phyloP scores from a whole-genome alignment of 2,888 invertebrate species.

The Pseudanteris insignis region DNA sequence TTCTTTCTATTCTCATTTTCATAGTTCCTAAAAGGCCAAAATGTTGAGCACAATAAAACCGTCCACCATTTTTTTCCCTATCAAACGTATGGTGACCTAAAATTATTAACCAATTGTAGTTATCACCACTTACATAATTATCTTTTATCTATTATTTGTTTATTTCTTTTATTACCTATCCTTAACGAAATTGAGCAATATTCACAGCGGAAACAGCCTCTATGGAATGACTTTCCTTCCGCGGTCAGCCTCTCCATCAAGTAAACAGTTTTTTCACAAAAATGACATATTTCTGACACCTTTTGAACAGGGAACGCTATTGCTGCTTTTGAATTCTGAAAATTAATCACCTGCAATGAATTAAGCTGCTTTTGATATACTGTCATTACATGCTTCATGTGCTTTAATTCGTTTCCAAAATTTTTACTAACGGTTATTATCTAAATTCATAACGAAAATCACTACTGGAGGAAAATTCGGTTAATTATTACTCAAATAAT shows the following conservation, averaged over 20 bases:
- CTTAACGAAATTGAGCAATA: constrained; percentile 88
- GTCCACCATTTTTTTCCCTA: constrained; percentile 62
- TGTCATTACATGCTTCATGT: no score
- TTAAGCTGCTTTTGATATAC: no score
- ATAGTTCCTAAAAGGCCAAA: constrained; percentile 73
- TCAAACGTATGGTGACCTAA: constrained; percentile 64
- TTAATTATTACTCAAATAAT: constrained; percentile 35
- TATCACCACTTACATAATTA: no score
- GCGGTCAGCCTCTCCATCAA: constrained; percentile 91
- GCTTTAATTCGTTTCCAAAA: no score
- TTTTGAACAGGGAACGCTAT: constrained; percentile 73
- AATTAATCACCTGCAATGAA: no score
- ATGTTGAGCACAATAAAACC: constrained; percentile 82
- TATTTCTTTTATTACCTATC: constrained; percentile 69
- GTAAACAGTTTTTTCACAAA: constrained; percentile 92
- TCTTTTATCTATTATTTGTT: not conserved
- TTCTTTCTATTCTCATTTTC: constrained; percentile 60
- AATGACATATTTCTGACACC: constrained; percentile 82
- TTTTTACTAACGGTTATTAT: no score
- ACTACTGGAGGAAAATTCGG: no score
- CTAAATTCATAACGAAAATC: no score
- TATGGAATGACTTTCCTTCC: constrained; percentile 90
- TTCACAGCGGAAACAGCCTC: constrained; percentile 93
- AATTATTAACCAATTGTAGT: not conserved
- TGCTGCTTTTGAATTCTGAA: constrained; percentile 71